Conservation (phyloP, 2,113 vertebrate species). For the Spheniscus mendiculus region DNA sequence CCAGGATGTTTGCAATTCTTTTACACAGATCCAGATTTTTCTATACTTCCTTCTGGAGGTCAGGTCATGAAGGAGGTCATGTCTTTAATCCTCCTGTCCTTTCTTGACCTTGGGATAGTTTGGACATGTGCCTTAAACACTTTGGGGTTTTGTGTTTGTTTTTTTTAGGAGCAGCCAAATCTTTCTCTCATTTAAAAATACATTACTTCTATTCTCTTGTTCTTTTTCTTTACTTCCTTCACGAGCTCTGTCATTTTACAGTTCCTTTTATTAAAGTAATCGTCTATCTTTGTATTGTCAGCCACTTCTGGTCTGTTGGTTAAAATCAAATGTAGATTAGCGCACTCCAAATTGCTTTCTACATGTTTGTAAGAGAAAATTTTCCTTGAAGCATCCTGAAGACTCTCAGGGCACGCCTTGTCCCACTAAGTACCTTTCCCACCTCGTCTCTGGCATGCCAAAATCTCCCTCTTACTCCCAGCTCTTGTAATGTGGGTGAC, state of each 20-base stretch:
- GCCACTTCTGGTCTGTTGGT: not conserved
- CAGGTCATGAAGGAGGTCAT: not conserved
- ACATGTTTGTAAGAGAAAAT: not conserved
- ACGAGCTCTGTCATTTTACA: not conserved
- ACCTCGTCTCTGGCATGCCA: not conserved
- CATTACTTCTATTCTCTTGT: not conserved
- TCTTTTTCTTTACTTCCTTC: not conserved
- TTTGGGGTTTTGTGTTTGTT: accelerated
- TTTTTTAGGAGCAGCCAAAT: not conserved
- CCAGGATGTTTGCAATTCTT: not conserved
- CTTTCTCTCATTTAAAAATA: not conserved
- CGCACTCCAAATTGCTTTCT: not conserved
- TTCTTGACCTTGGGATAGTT: not conserved
- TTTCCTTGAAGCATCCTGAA: not conserved
- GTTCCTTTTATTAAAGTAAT: not conserved
- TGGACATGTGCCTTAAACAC: not conserved
- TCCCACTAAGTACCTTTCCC: not conserved
- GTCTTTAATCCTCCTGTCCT: not conserved
- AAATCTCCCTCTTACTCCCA: not conserved
- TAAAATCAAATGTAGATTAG: not conserved
- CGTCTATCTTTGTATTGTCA: not conserved
- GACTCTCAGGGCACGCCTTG: not conserved
- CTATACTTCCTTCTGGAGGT: not conserved
- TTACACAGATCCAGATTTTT: not conserved
- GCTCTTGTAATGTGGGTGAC: not conserved